These are phyloP conservation scores for Fragariocoptes setiger DNA, from an alignment of 1,140 invertebrate species.

Conservation along the genomic window DNA sequence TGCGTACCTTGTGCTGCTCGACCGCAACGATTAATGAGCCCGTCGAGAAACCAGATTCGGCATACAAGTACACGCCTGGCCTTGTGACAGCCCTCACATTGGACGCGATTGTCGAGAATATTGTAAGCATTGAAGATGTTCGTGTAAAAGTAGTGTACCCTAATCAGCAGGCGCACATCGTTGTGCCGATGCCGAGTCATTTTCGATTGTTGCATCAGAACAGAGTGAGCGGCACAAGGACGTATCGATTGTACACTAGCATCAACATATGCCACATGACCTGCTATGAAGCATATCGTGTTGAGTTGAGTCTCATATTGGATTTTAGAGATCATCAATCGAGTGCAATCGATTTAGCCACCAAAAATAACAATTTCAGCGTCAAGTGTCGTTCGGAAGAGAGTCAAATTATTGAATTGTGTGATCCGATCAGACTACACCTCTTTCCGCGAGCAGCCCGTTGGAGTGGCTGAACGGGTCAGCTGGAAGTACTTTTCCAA, in stretches of 20 bases:
- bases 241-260: slow-evolving; percentile 41
- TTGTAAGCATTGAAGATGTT: slow-evolving; percentile 33
- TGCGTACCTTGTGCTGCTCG: slow-evolving; percentile 17
- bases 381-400: slow-evolving; percentile 16
- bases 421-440: slow-evolving; percentile 57
- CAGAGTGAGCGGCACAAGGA: not conserved
- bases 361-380: slow-evolving; percentile 14
- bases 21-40: slow-evolving; percentile 52
- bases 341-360: slow-evolving; percentile 17
- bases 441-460: slow-evolving; percentile 29
- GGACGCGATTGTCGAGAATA: slow-evolving; percentile 48
- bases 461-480: no score
- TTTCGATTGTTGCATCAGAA: slow-evolving; percentile 15
- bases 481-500: no score
- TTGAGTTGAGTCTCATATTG: slow-evolving; percentile 50
- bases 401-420: slow-evolving; percentile 39
- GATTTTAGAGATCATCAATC: slow-evolving; percentile 31
- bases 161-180: slow-evolving; percentile 50
- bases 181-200: slow-evolving; percentile 32
- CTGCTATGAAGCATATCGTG: slow-evolving; percentile 41
- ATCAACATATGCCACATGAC: slow-evolving; percentile 52
- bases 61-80: slow-evolving; percentile 71
- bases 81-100: slow-evolving; percentile 49
- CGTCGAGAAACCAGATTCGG: slow-evolving; percentile 39
- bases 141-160: slow-evolving; percentile 52